phyloP scores from a whole-genome alignment of 2,113 vertebrate species.

The Callopanchax toddi region DNA sequence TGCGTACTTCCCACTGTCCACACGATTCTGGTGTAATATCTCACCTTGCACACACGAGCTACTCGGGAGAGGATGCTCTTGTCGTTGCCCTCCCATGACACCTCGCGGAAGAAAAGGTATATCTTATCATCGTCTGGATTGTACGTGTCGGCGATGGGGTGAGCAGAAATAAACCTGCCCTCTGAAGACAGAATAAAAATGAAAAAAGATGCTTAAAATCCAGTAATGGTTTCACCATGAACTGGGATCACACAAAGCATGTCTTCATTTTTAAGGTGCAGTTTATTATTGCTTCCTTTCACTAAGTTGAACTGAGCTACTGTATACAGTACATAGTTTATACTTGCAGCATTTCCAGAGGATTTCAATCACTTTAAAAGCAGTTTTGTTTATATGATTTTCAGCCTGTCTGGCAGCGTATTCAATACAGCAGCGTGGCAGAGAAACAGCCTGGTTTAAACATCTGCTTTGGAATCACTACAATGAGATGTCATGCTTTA shows the following conservation, averaged over 20 bases:
- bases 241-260: constrained; percentile 1
- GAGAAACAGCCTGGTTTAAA: too few species aligned
- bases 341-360: neutral
- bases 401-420: constrained; percentile 6
- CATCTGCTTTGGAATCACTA: too few species aligned
- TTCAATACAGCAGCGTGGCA: neutral
- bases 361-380: constrained; percentile 40
- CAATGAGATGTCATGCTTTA: too few species aligned
- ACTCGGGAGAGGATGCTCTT: constrained; percentile 93
- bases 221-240: constrained; percentile 41
- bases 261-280: constrained; percentile 33
- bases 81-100: constrained; percentile 90
- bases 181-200: constrained; percentile 78
- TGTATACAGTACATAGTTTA: neutral
- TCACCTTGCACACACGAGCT: constrained; percentile 96
- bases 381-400: constrained; percentile 38
- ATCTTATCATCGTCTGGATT: constrained; percentile 98
- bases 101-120: constrained; percentile 98
- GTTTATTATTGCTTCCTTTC: constrained; percentile 18
- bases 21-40: constrained; percentile 37
- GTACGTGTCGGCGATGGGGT: constrained; percentile 93
- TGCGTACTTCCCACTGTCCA: constrained; percentile 17
- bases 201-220: constrained; percentile 17
- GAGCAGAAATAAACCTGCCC: constrained; percentile 93
- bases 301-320: neutral